Evolutionary conservation across 2,797 vertebrate genomes (phyloP), one percentile per base, ranked within the genome.

Genomic region (Micrastur ruficollis): DNA sequence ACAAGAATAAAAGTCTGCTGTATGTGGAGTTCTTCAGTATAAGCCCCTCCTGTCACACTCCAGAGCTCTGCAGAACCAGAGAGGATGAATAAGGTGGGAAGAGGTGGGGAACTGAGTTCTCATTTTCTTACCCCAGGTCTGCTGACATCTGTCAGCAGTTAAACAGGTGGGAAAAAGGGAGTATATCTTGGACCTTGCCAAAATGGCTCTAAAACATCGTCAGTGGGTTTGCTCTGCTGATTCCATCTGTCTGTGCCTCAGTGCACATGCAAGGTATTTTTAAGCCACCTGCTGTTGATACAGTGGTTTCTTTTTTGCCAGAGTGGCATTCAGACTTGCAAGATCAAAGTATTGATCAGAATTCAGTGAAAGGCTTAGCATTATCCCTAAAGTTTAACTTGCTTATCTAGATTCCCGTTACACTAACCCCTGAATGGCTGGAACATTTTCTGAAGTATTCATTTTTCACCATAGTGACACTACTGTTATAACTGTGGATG

Each of bases 191-290:
- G 32, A 68, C 10, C 6, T 62, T 87, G 92, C 90, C 92, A 94
- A 94, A 97, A 82, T 58, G 72, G 27, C 65, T 93, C 92, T 94
- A 79, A 92, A 95, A 55, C 46, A 91, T 72, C 65, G 68, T 40
- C 1, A 3, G 27, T 94, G 63, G 22, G 78, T 90, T 93, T 93
- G 93, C 71, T 97, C 72, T 92, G 68, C 86, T 95, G 49, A 25
- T 92, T 96, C 93, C 96, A 92, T 96, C 97, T 95, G 94, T 58
- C 79, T 92, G 83, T 87, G 86, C 47, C 90, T 94, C 79, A 87
- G 53, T 79, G 65, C 50, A 88, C 84, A 88, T 26, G 23, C 38
- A 91, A 90, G 27, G 31, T 80, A 74, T 93, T 94, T 96, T 95
- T 70, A 94, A 91, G 72, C 78, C 92, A 96, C 92, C 86, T 92